These are phyloP conservation scores for Anoplopoma fimbria DNA, from an alignment of 2,113 vertebrate species.

Conservation along the genomic window DNA sequence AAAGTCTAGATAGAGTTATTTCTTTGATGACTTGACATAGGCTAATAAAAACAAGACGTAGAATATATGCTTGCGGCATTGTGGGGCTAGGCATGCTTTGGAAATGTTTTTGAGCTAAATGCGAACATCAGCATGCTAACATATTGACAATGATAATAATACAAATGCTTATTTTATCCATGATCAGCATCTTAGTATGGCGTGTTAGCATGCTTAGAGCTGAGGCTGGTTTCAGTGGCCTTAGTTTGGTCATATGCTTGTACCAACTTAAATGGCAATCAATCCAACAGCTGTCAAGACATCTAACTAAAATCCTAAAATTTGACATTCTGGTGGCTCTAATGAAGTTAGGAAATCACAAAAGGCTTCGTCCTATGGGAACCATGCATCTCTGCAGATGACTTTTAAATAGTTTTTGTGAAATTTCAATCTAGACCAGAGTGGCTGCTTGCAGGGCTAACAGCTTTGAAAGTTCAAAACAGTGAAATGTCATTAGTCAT, in stretches of 20 bases:
- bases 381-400: neutral
- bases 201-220: neutral
- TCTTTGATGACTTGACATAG: neutral
- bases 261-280: neutral
- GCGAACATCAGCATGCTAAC: too few species aligned
- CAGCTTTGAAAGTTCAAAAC: neutral
- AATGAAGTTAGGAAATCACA: neutral
- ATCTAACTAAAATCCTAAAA: neutral
- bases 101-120: neutral
- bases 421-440: neutral
- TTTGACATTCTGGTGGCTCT: neutral
- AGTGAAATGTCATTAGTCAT: neutral
- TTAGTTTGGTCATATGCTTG: neutral
- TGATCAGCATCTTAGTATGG: neutral
- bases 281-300: neutral
- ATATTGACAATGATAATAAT: neutral
- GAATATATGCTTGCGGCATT: neutral
- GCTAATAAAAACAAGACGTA: neutral
- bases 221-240: neutral
- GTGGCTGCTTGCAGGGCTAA: slow-evolving; percentile 1
- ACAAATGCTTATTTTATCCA: neutral
- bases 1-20: neutral
- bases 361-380: neutral
- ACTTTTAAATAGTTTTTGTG: neutral
- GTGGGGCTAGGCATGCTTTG: neutral